Percentiles rank a stretch among this genome's conserved stretches.
phyloP scores from a whole-genome alignment of 2,113 vertebrate species.

The Odobenus rosmarus region DNA sequence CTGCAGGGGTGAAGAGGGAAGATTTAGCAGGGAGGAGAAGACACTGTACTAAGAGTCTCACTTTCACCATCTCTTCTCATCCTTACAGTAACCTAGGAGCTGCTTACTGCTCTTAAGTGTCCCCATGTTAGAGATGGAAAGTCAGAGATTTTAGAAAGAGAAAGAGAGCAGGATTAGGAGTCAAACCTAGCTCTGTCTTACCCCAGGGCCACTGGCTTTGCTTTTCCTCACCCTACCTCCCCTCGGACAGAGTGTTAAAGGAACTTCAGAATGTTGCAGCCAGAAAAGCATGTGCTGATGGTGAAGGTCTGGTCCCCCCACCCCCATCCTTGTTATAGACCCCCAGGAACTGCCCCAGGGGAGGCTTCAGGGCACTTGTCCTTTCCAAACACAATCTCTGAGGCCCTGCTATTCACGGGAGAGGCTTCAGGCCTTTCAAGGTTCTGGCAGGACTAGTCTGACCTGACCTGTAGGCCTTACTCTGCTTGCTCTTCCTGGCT shows the following conservation, averaged over 20 bases:
- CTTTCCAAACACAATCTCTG: not conserved
- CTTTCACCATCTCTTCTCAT: not conserved
- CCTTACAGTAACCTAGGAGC: not conserved
- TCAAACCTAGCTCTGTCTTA: not conserved
- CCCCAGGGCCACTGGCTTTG: not conserved
- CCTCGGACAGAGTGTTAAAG: not conserved
- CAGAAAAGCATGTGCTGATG: not conserved
- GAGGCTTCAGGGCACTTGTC: not conserved
- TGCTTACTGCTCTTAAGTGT: not conserved
- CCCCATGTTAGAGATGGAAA: not conserved
- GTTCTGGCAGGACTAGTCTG: not conserved
- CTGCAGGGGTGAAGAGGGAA: not conserved
- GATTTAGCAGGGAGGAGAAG: not conserved
- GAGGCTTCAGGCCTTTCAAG: not conserved
- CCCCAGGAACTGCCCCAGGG: not conserved
- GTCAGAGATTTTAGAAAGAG: not conserved
- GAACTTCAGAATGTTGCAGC: not conserved
- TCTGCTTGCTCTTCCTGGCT: not conserved
- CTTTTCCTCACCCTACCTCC: not conserved
- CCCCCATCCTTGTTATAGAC: not conserved
- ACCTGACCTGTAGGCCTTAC: not conserved
- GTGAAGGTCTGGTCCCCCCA: not conserved
- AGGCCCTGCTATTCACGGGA: not conserved
- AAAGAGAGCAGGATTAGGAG: not conserved
- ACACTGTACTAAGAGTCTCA: too few species aligned